phyloP scores from a whole-genome alignment of 2,113 vertebrate genomes.

The Arvicanthis niloticus region DNA sequence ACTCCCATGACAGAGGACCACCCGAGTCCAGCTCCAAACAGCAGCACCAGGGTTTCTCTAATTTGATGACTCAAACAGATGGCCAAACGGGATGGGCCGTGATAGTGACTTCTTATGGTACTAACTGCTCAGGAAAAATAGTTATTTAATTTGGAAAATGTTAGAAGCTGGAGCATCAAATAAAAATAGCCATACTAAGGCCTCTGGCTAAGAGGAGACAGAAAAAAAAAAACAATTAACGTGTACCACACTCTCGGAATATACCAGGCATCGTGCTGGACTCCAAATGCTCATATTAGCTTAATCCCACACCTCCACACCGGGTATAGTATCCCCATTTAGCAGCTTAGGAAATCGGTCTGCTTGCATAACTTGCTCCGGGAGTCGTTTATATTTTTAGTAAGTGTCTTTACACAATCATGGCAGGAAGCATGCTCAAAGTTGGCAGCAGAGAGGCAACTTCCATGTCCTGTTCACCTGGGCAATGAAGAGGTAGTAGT shows the following conservation, averaged over 20 bases:
- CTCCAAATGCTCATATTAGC: neutral
- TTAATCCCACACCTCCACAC: neutral
- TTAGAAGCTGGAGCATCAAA: neutral
- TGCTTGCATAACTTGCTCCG: neutral
- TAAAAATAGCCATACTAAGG: neutral
- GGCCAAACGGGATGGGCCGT: too few species aligned
- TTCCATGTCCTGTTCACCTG: conserved; percentile 52
- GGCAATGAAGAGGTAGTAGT: neutral
- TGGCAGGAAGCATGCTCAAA: conserved; percentile 1
- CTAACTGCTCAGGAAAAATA: neutral
- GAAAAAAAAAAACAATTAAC: neutral
- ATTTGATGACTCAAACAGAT: neutral
- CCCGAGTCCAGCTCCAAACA: neutral
- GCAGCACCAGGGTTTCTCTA: neutral
- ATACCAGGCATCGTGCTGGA: neutral
- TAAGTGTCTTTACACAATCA: neutral
- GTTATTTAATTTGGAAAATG: conserved; percentile 45
- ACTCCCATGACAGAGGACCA: neutral
- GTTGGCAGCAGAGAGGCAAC: conserved; percentile 13
- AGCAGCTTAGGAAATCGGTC: conserved; percentile 43
- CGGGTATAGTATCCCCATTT: neutral
- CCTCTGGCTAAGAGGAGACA: conserved; percentile 32
- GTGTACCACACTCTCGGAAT: neutral
- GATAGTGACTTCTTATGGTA: neutral
- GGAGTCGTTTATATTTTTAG: conserved; percentile 59